phyloP scores from a whole-genome alignment of 2,888 invertebrate genomes.

The Lasioglossum malachurum region DNA sequence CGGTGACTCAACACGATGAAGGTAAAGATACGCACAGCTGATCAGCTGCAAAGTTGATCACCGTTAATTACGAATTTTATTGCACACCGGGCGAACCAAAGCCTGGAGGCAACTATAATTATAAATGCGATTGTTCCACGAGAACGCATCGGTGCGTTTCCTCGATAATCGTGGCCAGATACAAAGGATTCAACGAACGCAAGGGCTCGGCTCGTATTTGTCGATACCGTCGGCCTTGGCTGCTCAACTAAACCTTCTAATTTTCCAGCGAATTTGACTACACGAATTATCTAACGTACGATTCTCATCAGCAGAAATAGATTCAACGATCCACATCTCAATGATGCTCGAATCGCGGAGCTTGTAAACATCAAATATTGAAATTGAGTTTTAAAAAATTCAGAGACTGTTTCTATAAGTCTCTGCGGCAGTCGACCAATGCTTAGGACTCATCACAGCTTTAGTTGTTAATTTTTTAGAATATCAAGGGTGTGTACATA shows the following conservation, averaged over 20 bases:
- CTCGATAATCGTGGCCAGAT: constrained; percentile 46
- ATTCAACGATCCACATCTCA: not conserved
- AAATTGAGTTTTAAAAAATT: not conserved
- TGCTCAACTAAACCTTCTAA: not conserved
- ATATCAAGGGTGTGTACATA: no score
- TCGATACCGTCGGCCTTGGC: constrained; percentile 16
- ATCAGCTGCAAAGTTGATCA: constrained; percentile 46
- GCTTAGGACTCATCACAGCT: no score
- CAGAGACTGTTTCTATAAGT: no score
- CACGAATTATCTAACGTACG: not conserved
- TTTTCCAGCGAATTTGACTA: not conserved
- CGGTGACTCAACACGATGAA: constrained; percentile 70
- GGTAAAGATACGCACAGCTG: constrained; percentile 73
- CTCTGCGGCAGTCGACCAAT: no score
- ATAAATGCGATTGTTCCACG: constrained; percentile 61
- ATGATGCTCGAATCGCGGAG: not conserved
- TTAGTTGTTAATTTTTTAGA: no score
- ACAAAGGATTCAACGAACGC: constrained; percentile 34
- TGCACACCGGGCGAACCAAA: constrained; percentile 21
- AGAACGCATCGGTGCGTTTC: constrained; percentile 36
- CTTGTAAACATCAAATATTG: not conserved
- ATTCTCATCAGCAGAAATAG: not conserved
- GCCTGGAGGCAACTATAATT: constrained; percentile 59
- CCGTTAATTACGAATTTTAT: constrained; percentile 41
- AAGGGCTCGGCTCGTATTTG: constrained; percentile 20